Base-by-base conservation (phyloP, 2,888 invertebrate genomes). In the Stictocephala bisonia region DNA sequence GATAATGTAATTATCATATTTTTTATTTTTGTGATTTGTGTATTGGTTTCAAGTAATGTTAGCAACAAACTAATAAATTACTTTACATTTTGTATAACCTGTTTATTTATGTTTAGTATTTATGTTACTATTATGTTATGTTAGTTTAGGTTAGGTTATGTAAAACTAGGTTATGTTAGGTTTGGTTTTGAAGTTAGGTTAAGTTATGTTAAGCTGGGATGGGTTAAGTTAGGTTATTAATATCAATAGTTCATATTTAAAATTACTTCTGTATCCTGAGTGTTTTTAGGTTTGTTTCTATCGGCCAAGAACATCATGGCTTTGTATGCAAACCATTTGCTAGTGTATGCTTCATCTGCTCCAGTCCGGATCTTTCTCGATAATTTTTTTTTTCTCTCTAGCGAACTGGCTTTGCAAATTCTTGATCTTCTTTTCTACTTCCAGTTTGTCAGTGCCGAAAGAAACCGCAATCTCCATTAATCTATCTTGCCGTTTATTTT, bases 391-490 rank as follows among this genome's bases (percentile, higher is more conserved):
- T 0, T 20, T 60, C 27, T 74, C 60, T 4, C 72, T 27, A 1
- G 68, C 41, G 44, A 72, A 72, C 18, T 74, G 72, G 26, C 60
- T 67, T 7, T 51, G 44, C 40, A 74, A 27, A 69, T 74, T 67
- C 50, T 60, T 72, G 15, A 74, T 72, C 60, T 74, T 74, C 44
- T 66, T 74, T 53, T 74, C 74, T 2, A 74, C 51, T 50, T 74
- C 68, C 15, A 26, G 24, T 53, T 74, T 72, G 4, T 72, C 72
- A 31, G 68, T 27, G 6, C 72, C 72, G 22, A 76, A 74, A 7
- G 27, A 71, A 11, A 53, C 40, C 35, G 70, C 72, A n/a, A 76
- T 71, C 67, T 73, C 71, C 50, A 68, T 41, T 3, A 76, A 35
- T 26, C 35, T 73, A 41, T 73, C 74, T 15, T 67, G 72, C 58